Evolutionary conservation across 1,140 invertebrate genomes (phyloP).

Genomic region (Coptotermes formosanus): DNA sequence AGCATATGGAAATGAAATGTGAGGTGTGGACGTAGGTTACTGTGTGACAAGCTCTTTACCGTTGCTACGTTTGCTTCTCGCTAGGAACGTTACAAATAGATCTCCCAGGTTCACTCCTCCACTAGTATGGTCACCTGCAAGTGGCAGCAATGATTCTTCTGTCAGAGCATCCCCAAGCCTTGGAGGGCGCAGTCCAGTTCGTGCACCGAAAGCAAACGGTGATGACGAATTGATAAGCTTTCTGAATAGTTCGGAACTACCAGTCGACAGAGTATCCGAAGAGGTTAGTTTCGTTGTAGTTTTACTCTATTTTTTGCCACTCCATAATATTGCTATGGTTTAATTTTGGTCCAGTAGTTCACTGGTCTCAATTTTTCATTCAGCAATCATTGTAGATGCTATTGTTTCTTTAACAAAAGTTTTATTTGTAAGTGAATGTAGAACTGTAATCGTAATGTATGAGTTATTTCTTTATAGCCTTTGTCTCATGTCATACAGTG

Average conservation of each 20-base stretch:
- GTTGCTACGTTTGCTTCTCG: not conserved
- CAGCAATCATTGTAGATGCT: too few relatives aligned
- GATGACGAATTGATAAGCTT: slow-evolving; percentile 30
- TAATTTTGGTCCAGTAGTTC: too few relatives aligned
- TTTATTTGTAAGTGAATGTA: too few relatives aligned
- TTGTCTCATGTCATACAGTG: too few relatives aligned
- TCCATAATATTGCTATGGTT: not conserved
- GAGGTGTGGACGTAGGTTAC: not conserved
- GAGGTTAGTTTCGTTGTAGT: not conserved
- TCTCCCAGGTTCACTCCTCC: not conserved
- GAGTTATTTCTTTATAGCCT: too few relatives aligned
- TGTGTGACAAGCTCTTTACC: not conserved
- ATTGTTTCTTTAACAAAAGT: too few relatives aligned
- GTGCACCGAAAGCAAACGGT: not conserved
- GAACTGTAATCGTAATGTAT: too few relatives aligned
- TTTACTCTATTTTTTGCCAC: not conserved
- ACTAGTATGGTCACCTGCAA: not conserved
- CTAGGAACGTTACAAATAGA: not conserved
- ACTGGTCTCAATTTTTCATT: too few relatives aligned
- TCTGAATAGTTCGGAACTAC: slow-evolving; percentile 23
- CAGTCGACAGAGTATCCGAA: not conserved
- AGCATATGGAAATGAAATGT: not conserved
- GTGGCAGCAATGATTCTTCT: not conserved
- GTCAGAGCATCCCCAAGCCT: slow-evolving; percentile 21
- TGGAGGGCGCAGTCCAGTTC: not conserved